These are phyloP conservation scores for Brachionus calyciflorus DNA, from an alignment of 1,140 invertebrate genomes.

Conservation along the genomic window DNA sequence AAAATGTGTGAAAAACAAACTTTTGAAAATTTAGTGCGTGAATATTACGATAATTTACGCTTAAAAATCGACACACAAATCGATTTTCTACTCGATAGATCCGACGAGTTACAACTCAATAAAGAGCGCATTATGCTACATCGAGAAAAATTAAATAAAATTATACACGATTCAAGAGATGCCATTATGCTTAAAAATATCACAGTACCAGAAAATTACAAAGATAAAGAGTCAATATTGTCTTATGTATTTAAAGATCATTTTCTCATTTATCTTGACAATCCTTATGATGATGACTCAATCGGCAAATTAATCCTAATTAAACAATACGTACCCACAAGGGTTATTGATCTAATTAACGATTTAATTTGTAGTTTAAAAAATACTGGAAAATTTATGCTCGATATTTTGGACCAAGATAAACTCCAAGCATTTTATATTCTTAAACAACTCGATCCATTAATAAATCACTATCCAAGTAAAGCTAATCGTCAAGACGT, in stretches of 20 bases:
- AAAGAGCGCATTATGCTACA: too few species aligned
- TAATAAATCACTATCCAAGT: background rate
- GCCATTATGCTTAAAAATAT: background rate
- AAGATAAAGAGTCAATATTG: background rate
- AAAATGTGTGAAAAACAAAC: too few species aligned
- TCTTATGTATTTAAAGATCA: constrained; percentile 1
- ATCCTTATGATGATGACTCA: constrained; percentile 1
- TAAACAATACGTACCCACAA: background rate
- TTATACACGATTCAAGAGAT: background rate
- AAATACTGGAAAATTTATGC: constrained; percentile 4
- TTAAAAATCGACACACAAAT: too few species aligned
- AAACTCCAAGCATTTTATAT: background rate
- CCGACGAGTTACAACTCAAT: too few species aligned
- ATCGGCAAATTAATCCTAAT: constrained; percentile 1
- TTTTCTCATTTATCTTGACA: background rate
- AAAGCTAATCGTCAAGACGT: background rate
- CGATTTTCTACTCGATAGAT: too few species aligned
- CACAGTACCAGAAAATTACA: background rate
- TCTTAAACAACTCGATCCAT: constrained; percentile 4
- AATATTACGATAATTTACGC: too few species aligned
- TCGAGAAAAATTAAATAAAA: background rate
- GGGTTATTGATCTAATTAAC: background rate
- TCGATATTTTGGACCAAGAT: background rate
- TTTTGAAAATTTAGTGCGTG: too few species aligned
- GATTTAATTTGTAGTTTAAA: background rate